Evolutionary conservation across 1,140 invertebrate species (phyloP), one percentile per base, ranked within the genome.

Genomic region (Dendroctonus valens): DNA sequence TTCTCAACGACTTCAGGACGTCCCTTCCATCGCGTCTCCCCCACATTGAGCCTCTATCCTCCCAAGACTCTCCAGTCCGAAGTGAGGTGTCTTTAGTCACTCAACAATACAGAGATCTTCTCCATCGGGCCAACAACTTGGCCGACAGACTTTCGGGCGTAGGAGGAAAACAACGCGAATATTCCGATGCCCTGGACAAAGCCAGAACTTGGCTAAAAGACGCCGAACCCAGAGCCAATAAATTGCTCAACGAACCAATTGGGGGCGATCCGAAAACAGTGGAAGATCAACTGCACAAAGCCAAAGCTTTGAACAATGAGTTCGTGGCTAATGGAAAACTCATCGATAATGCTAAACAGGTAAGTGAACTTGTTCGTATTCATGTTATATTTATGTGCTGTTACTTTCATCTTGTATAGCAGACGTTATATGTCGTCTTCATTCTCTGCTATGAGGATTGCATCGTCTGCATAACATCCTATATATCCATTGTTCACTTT

Each of bases 211-310:
- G 94, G 94, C 76, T 97, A 59, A 85, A 86, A 39, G 91, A 92
- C 61, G 83, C 90, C 11, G 91, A 95, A 73, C 90, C 91, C 0
- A 87, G 89, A 79, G 86, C 89, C 0, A 84, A 85, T 4, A 85
- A 88, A 50, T 78, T 92, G 11, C 81, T 94, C 12, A 87, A 90
- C 6, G 94, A 97, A 74, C 86, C 89, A 0, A 84, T 93, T 51
- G 91, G 88, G 39, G 92, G 90, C 0, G 94, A 97, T 73, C 91
- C 94, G 0, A 89, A 89, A 74, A 86, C 87, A 38, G 88, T 97
- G 0, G 91, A 96, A 76, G 87, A 94, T 44, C 94, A 97, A 79
- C 82, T 98, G 40, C 86, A 87, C 63, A 86, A 88, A 62, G 89
- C 93, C 0, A 95, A 93, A 78, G 81, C 89, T 1, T 76, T 97